Evolutionary conservation across 2,113 vertebrate species (phyloP).

Genomic region (Chaetura pelagica): DNA sequence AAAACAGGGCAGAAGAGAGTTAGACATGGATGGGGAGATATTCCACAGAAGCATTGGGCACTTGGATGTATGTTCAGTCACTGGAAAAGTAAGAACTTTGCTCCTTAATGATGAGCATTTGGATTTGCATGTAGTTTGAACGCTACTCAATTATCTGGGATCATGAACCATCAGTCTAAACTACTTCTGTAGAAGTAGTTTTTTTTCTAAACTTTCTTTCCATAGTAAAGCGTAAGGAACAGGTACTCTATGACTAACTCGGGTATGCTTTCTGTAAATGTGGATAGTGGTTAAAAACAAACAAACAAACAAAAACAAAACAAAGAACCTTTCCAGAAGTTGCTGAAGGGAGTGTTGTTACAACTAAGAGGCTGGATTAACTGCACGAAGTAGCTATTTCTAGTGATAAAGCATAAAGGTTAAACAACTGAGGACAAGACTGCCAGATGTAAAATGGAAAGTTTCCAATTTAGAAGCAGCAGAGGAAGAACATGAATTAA

Average conservation of each 20-base stretch:
- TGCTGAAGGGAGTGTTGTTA: conserved; percentile 1
- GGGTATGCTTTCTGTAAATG: background rate
- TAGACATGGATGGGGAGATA: background rate
- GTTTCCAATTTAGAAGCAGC: conserved; percentile 44
- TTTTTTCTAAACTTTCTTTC: background rate
- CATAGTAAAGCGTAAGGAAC: background rate
- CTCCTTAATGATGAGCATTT: background rate
- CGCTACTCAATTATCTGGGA: background rate
- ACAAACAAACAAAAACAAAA: background rate
- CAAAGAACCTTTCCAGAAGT: background rate
- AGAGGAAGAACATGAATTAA: conserved; percentile 49
- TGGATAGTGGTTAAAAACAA: background rate
- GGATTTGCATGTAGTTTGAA: background rate
- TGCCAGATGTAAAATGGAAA: conserved; percentile 53
- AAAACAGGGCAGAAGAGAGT: background rate
- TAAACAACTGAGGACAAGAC: conserved; percentile 37
- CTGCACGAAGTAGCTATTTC: conserved; percentile 28
- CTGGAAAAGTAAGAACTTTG: background rate
- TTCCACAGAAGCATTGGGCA: background rate
- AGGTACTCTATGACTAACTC: background rate
- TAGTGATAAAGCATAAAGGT: conserved; percentile 49
- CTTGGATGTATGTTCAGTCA: background rate
- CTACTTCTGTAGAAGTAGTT: background rate
- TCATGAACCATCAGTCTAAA: background rate
- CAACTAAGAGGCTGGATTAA: conserved; percentile 6